phyloP scores from a whole-genome alignment of 1,140 invertebrate species.

The Thaumetopoea pityocampa region DNA sequence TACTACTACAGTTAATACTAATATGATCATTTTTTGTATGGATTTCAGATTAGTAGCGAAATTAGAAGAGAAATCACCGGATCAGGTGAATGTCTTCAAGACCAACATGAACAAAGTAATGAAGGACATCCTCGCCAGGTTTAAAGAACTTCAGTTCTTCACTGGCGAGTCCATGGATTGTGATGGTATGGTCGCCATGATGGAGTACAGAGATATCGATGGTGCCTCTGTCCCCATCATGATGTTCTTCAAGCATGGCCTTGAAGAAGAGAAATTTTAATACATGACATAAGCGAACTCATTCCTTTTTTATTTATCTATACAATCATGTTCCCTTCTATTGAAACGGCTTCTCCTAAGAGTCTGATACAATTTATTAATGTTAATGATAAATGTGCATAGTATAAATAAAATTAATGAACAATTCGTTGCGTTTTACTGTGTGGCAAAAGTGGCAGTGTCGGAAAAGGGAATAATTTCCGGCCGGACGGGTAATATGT shows the following conservation, averaged over 20 bases:
- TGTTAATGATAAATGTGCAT: slow-evolving; percentile 55
- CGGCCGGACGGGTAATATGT: no score
- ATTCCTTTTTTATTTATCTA: slow-evolving; percentile 68
- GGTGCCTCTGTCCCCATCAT: slow-evolving; percentile 88
- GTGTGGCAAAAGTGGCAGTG: no score
- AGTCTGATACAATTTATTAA: slow-evolving; percentile 71
- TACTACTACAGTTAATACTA: no score
- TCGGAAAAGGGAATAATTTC: no score
- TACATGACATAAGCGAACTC: slow-evolving; percentile 40
- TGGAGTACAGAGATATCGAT: slow-evolving; percentile 94
- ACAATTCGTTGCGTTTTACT: no score
- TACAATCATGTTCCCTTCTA: slow-evolving; percentile 56
- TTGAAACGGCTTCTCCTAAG: slow-evolving; percentile 55
- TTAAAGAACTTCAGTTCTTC: slow-evolving; percentile 96
- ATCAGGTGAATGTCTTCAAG: slow-evolving; percentile 92
- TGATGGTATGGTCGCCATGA: slow-evolving; percentile 94
- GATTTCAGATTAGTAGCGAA: slow-evolving; percentile 86
- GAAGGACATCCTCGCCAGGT: slow-evolving; percentile 93
- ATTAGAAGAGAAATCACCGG: slow-evolving; percentile 86
- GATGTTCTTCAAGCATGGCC: slow-evolving; percentile 97
- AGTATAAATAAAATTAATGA: slow-evolving; percentile 68
- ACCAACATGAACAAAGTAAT: slow-evolving; percentile 96
- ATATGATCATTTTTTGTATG: no score
- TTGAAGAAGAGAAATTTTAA: slow-evolving; percentile 96
- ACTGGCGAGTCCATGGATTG: slow-evolving; percentile 96